Evolutionary conservation across 2,888 invertebrate genomes (phyloP), one percentile per base, ranked within the genome.

Genomic region (Odontomyia ornata): DNA sequence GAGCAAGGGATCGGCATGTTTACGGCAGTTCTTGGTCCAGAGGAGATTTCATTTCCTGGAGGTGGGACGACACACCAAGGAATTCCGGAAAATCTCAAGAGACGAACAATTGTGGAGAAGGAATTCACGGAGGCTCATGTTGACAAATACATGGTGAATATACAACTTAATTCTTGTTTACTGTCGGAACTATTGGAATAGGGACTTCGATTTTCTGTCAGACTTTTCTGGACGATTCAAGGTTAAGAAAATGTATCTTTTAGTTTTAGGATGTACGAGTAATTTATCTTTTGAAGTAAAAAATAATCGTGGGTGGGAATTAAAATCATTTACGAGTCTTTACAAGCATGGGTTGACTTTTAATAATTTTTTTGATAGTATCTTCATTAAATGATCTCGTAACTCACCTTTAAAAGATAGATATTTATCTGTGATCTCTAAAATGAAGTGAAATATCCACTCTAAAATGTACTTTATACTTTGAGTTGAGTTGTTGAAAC

Each of bases 1-100:
- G 30, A 57, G 60, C 57, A 73, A 13, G 60, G 73, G 36, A 36
- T 36, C 60, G 60, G 73, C 57, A 72, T 72, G 69, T 69, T 69
- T 47, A 56, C 60, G 60, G 60, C 21, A 52, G 11, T 43, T 11
- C 21, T 23, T 46, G 11, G 13, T 69, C 23, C 46, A 69, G 52
- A 15, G 3, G 18, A 36, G 36, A 36, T 5, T 36, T 36, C 36
- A 36, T 36, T 36, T 36, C 36, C 36, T 36, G 36, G 36, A 36
- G 36, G 36, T 36, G 36, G 36, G 9, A 36, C 9, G 9, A 36
- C 36, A n/a, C n/a, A 5, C 9, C 36, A 36, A 15, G 1, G n/a
- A 52, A 15, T 52, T 52, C 15, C 52, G 36, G 52, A 15, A 52
- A n/a, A 25, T 69, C 69, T 1, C 69, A 9, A 15, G 69, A 23